Evolutionary conservation across 1,140 invertebrate species (phyloP).

Genomic region (Pissodes strobi): DNA sequence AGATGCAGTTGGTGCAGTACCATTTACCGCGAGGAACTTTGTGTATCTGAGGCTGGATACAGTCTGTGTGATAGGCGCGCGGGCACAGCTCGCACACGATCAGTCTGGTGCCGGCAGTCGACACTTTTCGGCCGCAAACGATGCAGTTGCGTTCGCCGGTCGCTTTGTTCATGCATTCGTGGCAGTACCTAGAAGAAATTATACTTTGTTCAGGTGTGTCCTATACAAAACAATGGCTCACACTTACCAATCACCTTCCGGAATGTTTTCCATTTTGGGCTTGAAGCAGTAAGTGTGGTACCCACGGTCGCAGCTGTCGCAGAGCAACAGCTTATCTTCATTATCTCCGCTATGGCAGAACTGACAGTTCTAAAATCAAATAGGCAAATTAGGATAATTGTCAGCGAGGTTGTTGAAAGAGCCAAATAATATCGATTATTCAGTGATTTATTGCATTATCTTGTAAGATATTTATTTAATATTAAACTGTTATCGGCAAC

Average conservation of each 20-base stretch:
- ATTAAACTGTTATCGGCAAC: neutral
- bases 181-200: slow-evolving; percentile 75
- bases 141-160: slow-evolving; percentile 85
- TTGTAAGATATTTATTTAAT: neutral
- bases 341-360: slow-evolving; percentile 95
- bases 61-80: slow-evolving; percentile 89
- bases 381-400: neutral
- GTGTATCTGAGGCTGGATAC: slow-evolving; percentile 82
- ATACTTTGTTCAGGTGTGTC: neutral
- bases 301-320: slow-evolving; percentile 96
- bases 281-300: slow-evolving; percentile 99
- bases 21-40: slow-evolving; percentile 86
- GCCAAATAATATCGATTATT: too few species aligned
- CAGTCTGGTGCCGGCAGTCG: slow-evolving; percentile 67
- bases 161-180: slow-evolving; percentile 95
- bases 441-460: too few species aligned
- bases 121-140: slow-evolving; percentile 80
- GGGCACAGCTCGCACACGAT: slow-evolving; percentile 87
- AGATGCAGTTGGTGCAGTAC: slow-evolving; percentile 82
- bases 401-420: too few species aligned
- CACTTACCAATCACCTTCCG: slow-evolving; percentile 93
- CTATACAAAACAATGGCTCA: neutral
- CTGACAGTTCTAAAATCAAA: slow-evolving; percentile 87
- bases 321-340: slow-evolving; percentile 91
- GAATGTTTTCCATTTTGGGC: slow-evolving; percentile 93